Percentiles rank a stretch among this genome's conserved stretches.
Evolutionary conservation across 2,113 vertebrate species (phyloP).

Genomic region (Micronisus gabar): DNA sequence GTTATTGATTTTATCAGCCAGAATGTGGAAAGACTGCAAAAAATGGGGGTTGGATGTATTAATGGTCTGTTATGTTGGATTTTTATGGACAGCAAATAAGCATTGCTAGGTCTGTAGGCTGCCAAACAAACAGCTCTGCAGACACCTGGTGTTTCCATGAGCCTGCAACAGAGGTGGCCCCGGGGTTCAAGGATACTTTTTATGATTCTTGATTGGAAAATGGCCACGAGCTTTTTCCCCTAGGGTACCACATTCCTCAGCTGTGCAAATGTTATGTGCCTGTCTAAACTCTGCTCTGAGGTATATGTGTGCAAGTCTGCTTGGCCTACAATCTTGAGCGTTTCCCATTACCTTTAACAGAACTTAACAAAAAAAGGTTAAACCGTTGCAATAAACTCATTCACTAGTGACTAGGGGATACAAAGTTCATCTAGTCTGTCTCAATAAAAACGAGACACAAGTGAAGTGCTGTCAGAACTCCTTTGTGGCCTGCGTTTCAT

Average conservation of each 20-base stretch:
- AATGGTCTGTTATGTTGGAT: neutral
- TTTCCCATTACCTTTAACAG: neutral
- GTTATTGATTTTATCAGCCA: neutral
- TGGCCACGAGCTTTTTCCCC: neutral
- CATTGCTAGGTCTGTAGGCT: neutral
- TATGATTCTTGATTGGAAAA: neutral
- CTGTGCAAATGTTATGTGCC: neutral
- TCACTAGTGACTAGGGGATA: neutral
- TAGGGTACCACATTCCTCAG: neutral
- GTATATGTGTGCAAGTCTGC: neutral
- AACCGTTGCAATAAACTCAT: neutral
- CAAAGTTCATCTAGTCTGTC: neutral
- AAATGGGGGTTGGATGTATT: rapidly evolving
- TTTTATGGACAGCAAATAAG: neutral
- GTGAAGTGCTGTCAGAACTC: neutral
- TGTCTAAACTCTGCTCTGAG: neutral
- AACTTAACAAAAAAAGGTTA: neutral
- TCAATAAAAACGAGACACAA: neutral
- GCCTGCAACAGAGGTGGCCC: neutral
- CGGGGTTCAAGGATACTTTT: neutral
- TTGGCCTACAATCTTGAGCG: neutral
- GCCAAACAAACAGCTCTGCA: neutral
- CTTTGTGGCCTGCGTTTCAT: rapidly evolving
- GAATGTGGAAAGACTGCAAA: neutral
- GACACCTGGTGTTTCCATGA: neutral